Percentiles rank a stretch among this genome's conserved stretches.
These are phyloP conservation scores for Patella pellucida DNA, from an alignment of 2,888 invertebrate species.

Conservation along the genomic window DNA sequence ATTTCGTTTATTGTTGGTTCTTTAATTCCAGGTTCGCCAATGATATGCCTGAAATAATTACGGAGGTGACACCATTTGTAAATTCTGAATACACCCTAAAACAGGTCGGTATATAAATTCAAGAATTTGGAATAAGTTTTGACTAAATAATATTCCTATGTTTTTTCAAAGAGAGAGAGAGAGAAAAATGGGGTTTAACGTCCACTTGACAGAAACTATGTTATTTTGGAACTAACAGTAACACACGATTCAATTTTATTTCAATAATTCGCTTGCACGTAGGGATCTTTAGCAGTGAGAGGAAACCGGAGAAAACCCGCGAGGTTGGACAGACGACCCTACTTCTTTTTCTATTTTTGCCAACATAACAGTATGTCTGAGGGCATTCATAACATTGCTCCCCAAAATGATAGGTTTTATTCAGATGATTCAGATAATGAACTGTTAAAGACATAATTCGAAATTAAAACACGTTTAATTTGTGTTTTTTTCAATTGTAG, in stretches of 20 bases:
- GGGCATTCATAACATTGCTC: background rate
- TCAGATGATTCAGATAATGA: slow-evolving; percentile 19
- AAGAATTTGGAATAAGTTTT: no score
- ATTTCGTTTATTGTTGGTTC: no score
- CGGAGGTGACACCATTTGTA: slow-evolving; percentile 60
- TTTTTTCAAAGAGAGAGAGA: no score
- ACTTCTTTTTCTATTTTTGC: background rate
- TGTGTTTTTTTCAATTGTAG: slow-evolving; percentile 39
- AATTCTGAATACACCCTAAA: slow-evolving; percentile 64
- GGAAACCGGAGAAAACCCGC: no score
- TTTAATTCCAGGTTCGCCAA: slow-evolving; percentile 52
- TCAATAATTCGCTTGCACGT: no score
- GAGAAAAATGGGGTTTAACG: no score
- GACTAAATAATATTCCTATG: no score
- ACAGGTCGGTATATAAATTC: slow-evolving; percentile 49
- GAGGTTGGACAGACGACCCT: no score
- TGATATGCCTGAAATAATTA: slow-evolving; percentile 62
- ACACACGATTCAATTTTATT: no score
- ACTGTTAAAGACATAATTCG: background rate
- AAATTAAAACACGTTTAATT: background rate
- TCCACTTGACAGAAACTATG: no score
- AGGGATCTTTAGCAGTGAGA: no score
- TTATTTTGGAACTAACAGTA: no score
- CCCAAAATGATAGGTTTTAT: background rate
- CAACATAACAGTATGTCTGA: background rate